Percentiles rank a stretch among this genome's conserved stretches.
Evolutionary conservation across 2,113 vertebrate genomes (phyloP).

Genomic region (Zeus faber): DNA sequence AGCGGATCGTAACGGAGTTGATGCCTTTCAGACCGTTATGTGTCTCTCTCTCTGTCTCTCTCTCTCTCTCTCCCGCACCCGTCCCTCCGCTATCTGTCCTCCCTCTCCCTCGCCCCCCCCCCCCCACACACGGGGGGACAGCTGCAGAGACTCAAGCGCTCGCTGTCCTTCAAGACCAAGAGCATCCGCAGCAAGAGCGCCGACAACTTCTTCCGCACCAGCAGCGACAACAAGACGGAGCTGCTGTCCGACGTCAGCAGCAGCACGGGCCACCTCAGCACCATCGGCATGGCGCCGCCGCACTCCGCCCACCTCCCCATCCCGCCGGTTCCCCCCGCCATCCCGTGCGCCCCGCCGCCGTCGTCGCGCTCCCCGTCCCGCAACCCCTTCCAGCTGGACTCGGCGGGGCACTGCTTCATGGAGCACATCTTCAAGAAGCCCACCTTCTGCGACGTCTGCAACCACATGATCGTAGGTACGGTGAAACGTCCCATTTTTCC

Average conservation of each 20-base stretch:
- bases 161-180: slow-evolving; percentile 97
- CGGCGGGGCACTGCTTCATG: slow-evolving; percentile 87
- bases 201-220: slow-evolving; percentile 93
- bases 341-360: slow-evolving; percentile 71
- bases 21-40: too few species aligned
- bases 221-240: slow-evolving; percentile 83
- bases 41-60: background rate
- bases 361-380: slow-evolving; percentile 80
- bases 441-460: slow-evolving; percentile 97
- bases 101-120: background rate
- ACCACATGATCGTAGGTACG: slow-evolving; percentile 99
- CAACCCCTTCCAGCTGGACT: slow-evolving; percentile 74
- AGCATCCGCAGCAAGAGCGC: slow-evolving; percentile 96
- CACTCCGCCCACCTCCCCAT: slow-evolving; percentile 27
- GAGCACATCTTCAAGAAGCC: slow-evolving; percentile 99
- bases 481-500: too few species aligned
- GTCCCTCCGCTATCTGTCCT: slow-evolving; percentile 35
- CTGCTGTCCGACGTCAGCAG: slow-evolving; percentile 82
- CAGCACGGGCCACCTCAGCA: slow-evolving; percentile 81
- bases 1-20: too few species aligned
- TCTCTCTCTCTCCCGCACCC: slow-evolving; percentile 2
- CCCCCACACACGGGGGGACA: slow-evolving; percentile 9
- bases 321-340: slow-evolving; percentile 65
- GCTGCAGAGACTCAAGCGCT: slow-evolving; percentile 95
- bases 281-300: slow-evolving; percentile 59